These are phyloP conservation scores for Cepphus grylle DNA, from an alignment of 2,113 vertebrate species.

Conservation along the genomic window DNA sequence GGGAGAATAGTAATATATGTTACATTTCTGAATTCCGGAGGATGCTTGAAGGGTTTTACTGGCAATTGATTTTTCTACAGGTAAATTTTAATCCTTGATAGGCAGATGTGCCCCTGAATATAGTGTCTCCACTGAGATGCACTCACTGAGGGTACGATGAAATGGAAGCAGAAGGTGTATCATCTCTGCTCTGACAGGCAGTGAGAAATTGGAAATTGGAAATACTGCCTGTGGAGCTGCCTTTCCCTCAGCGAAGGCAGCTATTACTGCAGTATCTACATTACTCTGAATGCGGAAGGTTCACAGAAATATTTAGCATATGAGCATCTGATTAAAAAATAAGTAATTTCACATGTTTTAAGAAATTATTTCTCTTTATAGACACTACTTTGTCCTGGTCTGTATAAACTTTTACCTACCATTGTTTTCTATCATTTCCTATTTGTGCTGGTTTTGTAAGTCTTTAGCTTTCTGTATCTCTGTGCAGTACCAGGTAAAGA, in stretches of 20 bases:
- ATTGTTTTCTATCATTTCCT: not conserved
- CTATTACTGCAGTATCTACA: not conserved
- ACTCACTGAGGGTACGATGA: not conserved
- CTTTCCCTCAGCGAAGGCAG: not conserved
- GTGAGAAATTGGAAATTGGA: not conserved
- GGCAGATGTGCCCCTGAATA: not conserved
- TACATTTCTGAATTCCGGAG: constrained; percentile 12
- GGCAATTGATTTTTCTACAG: constrained; percentile 40
- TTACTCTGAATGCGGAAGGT: not conserved
- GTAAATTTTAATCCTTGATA: constrained; percentile 19
- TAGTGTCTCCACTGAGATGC: not conserved
- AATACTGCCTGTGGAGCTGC: not conserved
- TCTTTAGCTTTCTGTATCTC: not conserved
- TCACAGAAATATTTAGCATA: not conserved
- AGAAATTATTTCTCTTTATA: not conserved
- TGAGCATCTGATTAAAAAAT: not conserved
- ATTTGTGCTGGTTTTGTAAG: not conserved
- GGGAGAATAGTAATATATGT: constrained; percentile 14
- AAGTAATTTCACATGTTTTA: not conserved
- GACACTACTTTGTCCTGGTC: not conserved
- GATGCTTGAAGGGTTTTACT: constrained; percentile 38
- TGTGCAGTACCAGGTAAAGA: not conserved
- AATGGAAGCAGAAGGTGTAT: not conserved
- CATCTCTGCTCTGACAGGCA: not conserved
- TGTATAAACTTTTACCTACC: not conserved